Evolutionary conservation across 2,797 vertebrate genomes (phyloP).

Genomic region (Poeciliopsis infans): DNA sequence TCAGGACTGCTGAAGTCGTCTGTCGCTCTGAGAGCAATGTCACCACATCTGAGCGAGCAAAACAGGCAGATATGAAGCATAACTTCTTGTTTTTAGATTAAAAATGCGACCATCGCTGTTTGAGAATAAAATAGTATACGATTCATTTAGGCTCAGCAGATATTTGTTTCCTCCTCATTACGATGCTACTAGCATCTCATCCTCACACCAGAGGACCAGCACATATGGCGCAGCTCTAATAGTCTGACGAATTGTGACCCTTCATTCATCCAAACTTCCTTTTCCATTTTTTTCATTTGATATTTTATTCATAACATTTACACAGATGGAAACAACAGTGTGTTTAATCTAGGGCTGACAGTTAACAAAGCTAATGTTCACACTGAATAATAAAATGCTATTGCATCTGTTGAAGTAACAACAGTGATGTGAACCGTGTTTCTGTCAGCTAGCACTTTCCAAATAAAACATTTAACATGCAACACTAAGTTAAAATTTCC

Average conservation of each 20-base stretch:
- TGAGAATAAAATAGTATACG: not conserved
- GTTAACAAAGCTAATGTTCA: not conserved
- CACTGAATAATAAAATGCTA: not conserved
- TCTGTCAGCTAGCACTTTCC: not conserved
- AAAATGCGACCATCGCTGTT: not conserved
- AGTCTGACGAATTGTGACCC: constrained; percentile 15
- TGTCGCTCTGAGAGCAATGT: constrained; percentile 46
- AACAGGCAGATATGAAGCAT: not conserved
- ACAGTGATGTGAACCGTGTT: not conserved
- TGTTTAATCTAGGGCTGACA: constrained; percentile 1
- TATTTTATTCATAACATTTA: constrained; percentile 35
- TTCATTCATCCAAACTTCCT: constrained; percentile 41
- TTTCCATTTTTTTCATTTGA: no score
- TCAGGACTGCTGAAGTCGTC: constrained; percentile 63
- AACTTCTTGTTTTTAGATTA: not conserved
- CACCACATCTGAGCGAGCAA: constrained; percentile 45
- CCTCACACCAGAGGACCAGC: constrained; percentile 12
- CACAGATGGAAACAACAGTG: constrained; percentile 47
- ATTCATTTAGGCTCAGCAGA: not conserved
- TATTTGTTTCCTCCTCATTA: constrained; percentile 2
- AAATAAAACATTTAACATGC: not conserved
- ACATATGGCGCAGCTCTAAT: constrained; percentile 30
- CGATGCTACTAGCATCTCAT: constrained; percentile 1
- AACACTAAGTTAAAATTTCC: not conserved
- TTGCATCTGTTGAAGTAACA: not conserved